A percentile compares a stretch with the other conserved stretches of the same genome.
These are phyloP conservation scores for Hirtodrosophila cameraria DNA, from an alignment of 2,888 invertebrate genomes.

Conservation along the genomic window DNA sequence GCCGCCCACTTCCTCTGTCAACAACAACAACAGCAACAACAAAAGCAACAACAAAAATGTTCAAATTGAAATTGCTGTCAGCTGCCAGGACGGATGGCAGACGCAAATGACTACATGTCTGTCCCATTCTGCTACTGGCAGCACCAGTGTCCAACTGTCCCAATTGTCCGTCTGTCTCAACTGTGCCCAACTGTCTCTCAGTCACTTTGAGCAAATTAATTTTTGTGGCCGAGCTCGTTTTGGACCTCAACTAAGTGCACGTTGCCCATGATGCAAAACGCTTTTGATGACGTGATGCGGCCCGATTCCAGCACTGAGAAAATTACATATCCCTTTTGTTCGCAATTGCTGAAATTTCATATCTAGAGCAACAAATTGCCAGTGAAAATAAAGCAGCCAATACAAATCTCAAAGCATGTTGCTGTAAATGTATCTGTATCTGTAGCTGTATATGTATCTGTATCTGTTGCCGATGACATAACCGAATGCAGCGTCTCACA, in stretches of 20 bases:
- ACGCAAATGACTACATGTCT: constrained; percentile 68
- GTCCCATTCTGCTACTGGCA: constrained; percentile 24
- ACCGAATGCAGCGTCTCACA: constrained; percentile 30
- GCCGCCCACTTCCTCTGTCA: constrained; percentile 1
- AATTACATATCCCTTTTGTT: constrained; percentile 51
- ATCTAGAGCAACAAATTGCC: constrained; percentile 52
- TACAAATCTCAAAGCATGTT: constrained; percentile 6
- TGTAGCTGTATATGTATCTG: constrained; percentile 12
- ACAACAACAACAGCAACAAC: constrained; percentile 21
- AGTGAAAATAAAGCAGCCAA: constrained; percentile 25
- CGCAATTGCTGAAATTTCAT: constrained; percentile 50
- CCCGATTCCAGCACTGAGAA: constrained; percentile 22
- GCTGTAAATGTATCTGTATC: constrained; percentile 16
- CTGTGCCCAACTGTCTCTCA: constrained; percentile 20
- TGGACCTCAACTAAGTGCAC: constrained; percentile 55
- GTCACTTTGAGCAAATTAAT: constrained; percentile 51
- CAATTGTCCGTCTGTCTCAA: neutral
- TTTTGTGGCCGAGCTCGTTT: constrained; percentile 63
- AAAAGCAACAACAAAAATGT: constrained; percentile 52
- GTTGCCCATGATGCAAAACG: constrained; percentile 37
- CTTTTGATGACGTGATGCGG: constrained; percentile 47
- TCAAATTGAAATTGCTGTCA: constrained; percentile 75
- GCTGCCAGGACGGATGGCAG: constrained; percentile 74
- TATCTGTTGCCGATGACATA: constrained; percentile 60
- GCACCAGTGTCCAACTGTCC: constrained; percentile 24